Percentiles rank a stretch among this genome's conserved stretches.
Evolutionary conservation across 2,113 vertebrate species (phyloP).

Genomic region (Astur gentilis): DNA sequence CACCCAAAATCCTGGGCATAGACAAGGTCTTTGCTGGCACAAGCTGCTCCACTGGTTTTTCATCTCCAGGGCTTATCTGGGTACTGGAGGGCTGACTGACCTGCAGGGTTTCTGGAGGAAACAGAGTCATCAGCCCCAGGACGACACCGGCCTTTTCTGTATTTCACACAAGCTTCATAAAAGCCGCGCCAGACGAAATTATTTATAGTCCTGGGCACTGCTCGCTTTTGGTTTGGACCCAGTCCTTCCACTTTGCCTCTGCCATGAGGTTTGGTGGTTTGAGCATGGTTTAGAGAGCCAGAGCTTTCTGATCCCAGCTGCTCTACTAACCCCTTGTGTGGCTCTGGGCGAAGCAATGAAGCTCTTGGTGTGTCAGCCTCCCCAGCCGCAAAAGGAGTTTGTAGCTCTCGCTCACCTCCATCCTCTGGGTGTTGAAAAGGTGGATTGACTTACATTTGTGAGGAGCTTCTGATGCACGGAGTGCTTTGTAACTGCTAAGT

Average conservation of each 20-base stretch:
- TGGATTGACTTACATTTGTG: background rate
- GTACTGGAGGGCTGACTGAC: background rate
- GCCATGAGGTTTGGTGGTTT: background rate
- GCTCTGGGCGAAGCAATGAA: background rate
- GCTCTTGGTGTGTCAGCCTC: background rate
- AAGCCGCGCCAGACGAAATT: background rate
- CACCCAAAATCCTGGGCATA: background rate
- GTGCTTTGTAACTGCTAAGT: background rate
- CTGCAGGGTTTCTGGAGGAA: background rate
- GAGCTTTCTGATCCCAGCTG: background rate
- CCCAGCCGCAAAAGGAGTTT: background rate
- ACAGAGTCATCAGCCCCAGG: background rate
- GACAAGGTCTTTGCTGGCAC: background rate
- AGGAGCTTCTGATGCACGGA: background rate
- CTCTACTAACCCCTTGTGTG: background rate
- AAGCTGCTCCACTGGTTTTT: background rate
- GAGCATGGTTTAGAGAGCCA: background rate
- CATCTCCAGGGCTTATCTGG: background rate
- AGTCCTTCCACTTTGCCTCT: background rate
- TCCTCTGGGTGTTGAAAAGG: background rate
- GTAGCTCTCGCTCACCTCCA: background rate
- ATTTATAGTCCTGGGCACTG: constrained; percentile 20
- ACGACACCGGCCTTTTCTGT: background rate
- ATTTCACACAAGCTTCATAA: background rate
- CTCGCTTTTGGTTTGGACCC: background rate